These are phyloP conservation scores for Eudyptes chrysolophus DNA, from an alignment of 2,113 vertebrate genomes.

Conservation along the genomic window DNA sequence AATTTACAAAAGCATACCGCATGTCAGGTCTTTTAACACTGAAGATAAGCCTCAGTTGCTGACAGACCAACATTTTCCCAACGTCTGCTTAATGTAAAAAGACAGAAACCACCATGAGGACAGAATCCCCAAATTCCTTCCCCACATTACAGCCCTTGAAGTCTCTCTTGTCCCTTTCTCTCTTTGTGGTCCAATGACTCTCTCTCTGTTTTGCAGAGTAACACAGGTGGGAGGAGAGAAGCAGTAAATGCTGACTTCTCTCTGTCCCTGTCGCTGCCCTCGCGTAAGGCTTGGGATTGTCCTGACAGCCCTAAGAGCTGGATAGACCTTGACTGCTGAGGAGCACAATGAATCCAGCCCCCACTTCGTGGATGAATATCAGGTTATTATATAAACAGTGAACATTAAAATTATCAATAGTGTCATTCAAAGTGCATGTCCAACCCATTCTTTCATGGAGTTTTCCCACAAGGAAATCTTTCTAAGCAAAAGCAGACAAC, in stretches of 20 bases:
- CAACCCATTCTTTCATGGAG: background rate
- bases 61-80: background rate
- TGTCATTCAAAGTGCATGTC: background rate
- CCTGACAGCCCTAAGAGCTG: background rate
- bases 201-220: background rate
- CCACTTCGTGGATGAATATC: background rate
- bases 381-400: background rate
- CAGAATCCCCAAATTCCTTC: background rate
- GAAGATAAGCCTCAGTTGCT: background rate
- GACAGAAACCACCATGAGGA: background rate
- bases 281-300: background rate
- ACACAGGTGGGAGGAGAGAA: background rate
- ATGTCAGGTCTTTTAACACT: background rate
- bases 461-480: background rate
- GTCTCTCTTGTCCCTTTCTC: background rate
- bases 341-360: background rate
- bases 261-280: background rate
- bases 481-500: background rate
- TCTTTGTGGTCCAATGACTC: background rate
- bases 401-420: background rate
- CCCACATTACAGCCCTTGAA: background rate
- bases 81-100: background rate
- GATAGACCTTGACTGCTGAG: rapidly evolving
- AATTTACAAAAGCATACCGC: background rate
- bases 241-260: rapidly evolving